Evolutionary conservation across 2,797 vertebrate genomes (phyloP).

Genomic region (Crenichthys baileyi): DNA sequence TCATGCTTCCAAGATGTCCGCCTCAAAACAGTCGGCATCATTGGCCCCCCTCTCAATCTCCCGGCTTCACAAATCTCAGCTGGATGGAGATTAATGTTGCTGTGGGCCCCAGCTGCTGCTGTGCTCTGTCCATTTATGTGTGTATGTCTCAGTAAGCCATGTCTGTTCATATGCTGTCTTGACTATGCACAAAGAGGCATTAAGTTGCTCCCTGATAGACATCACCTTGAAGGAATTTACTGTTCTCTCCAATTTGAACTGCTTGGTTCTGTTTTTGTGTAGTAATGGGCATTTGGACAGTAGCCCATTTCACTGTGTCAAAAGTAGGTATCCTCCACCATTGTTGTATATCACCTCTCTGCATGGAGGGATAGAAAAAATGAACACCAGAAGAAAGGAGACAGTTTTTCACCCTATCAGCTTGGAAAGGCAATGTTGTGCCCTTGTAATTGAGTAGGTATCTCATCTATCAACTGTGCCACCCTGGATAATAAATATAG

Average conservation of each 20-base stretch:
- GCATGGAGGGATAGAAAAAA: conserved; percentile 61
- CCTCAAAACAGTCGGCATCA: conserved; percentile 88
- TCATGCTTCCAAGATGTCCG: conserved; percentile 92
- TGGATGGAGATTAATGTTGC: conserved; percentile 81
- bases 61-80: conserved; percentile 76
- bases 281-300: conserved; percentile 50
- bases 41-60: conserved; percentile 82
- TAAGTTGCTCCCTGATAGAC: conserved; percentile 20
- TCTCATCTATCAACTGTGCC: conserved; percentile 88
- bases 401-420: conserved; percentile 85
- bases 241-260: conserved; percentile 33
- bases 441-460: conserved; percentile 88
- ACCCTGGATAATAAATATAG: conserved; percentile 88
- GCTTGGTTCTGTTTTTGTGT: conserved; percentile 47
- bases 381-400: conserved; percentile 69
- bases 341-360: conserved; percentile 73
- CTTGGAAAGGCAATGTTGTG: conserved; percentile 86
- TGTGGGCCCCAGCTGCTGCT: conserved; percentile 51
- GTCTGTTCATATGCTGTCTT: conserved; percentile 13
- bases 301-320: conserved; percentile 41
- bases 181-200: not conserved
- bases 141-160: conserved; percentile 14
- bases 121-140: conserved; percentile 28
- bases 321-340: conserved; percentile 63
- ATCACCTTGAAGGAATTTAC: conserved; percentile 21